A percentile compares a stretch with the other conserved stretches of the same genome.
Conservation (phyloP, 2,113 vertebrate genomes). For the Rutilus rutilus region DNA sequence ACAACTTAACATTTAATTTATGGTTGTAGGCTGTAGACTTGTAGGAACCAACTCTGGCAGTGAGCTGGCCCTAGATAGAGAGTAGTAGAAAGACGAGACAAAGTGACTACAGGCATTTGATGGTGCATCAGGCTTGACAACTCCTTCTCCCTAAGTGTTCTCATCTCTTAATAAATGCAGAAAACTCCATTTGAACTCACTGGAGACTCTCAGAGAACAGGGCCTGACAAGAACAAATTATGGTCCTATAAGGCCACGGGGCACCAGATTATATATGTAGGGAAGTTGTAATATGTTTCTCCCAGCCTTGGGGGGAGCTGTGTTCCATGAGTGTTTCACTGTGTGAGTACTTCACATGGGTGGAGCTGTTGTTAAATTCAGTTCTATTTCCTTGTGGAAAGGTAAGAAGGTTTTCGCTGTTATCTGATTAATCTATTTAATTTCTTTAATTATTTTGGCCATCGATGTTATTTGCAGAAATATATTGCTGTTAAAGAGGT, state of each 20-base stretch:
- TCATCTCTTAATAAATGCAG: neutral
- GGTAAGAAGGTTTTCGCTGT: too few species aligned
- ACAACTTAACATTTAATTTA: neutral
- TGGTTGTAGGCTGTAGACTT: neutral
- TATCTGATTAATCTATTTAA: too few species aligned
- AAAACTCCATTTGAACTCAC: slow-evolving; percentile 30
- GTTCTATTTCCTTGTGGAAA: too few species aligned
- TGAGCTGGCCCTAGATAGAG: neutral
- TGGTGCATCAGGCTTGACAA: slow-evolving; percentile 13
- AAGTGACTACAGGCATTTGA: slow-evolving; percentile 25
- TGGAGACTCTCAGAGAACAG: slow-evolving; percentile 13
- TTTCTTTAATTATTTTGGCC: too few species aligned
- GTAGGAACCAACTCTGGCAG: neutral
- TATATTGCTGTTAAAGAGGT: too few species aligned
- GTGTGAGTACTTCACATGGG: too few species aligned
- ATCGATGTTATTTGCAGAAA: too few species aligned
- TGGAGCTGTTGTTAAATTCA: too few species aligned
- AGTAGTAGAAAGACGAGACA: neutral
- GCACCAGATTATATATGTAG: too few species aligned
- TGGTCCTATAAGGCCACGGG: neutral
- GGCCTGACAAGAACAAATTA: neutral
- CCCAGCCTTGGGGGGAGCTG: too few species aligned
- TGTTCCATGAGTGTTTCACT: too few species aligned
- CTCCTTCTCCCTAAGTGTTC: neutral
- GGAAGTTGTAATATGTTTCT: too few species aligned